A percentile compares a stretch with the other conserved stretches of the same genome.
These are phyloP conservation scores for Triplophysa tibetana DNA, from an alignment of 2,113 vertebrate genomes.

Conservation along the genomic window DNA sequence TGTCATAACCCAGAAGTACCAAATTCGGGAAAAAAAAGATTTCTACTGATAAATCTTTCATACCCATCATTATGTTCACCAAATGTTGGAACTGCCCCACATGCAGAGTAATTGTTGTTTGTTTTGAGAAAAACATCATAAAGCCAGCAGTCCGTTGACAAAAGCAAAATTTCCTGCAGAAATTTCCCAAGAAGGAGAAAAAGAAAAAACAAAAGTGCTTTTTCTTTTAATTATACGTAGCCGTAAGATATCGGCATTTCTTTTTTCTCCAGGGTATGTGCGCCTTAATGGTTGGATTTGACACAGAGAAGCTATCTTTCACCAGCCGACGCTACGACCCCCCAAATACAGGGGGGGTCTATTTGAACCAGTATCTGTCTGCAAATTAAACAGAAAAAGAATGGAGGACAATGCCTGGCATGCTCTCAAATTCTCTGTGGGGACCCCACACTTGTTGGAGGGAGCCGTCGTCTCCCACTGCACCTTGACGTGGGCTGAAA, in stretches of 20 bases:
- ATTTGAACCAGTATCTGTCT: constrained; percentile 54
- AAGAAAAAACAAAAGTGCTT: background rate
- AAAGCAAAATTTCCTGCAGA: background rate
- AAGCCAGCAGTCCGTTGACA: background rate
- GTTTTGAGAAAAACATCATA: constrained; percentile 9
- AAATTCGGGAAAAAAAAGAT: constrained; percentile 13
- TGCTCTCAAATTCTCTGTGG: constrained; percentile 64
- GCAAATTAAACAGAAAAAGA: constrained; percentile 64
- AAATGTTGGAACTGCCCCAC: constrained; percentile 23
- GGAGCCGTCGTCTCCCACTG: constrained; percentile 67
- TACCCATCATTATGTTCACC: constrained; percentile 7
- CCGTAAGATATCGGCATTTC: background rate
- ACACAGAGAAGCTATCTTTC: constrained; percentile 58
- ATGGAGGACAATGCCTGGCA: constrained; percentile 58
- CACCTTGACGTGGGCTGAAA: constrained; percentile 75
- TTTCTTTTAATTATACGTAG: constrained; percentile 14
- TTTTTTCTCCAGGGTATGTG: constrained; percentile 26
- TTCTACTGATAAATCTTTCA: constrained; percentile 14
- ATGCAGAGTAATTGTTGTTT: constrained; percentile 19
- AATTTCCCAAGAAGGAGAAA: background rate
- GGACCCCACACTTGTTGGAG: constrained; percentile 61
- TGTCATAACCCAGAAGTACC: too few relatives aligned
- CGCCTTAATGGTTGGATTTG: constrained; percentile 46
- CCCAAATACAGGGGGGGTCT: constrained; percentile 52
- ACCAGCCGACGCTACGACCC: constrained; percentile 60